A percentile compares a stretch with the other conserved stretches of the same genome.
Evolutionary conservation across 2,113 vertebrate species (phyloP).

Genomic region (Oreotragus oreotragus): DNA sequence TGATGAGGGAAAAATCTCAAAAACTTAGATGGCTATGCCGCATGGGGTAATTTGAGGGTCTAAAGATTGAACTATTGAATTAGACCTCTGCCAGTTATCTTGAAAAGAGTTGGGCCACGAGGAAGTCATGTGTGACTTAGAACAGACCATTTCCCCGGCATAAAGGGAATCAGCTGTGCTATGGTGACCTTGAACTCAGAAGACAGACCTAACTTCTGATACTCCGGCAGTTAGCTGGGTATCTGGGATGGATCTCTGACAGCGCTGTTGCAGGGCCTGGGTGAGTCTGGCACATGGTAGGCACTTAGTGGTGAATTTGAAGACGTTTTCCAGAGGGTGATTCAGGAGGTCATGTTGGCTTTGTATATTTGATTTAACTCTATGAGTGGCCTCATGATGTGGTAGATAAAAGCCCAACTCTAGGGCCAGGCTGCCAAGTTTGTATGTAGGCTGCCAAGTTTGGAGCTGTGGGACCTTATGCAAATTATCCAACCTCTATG

Average conservation of each 20-base stretch:
- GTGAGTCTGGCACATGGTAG: not conserved
- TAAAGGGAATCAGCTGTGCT: not conserved
- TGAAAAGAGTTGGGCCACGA: not conserved
- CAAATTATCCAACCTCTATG: not conserved
- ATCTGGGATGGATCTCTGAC: not conserved
- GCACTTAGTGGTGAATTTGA: not conserved
- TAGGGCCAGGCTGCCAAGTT: not conserved
- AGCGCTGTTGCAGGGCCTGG: not conserved
- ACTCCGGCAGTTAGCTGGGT: not conserved
- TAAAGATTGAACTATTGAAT: not conserved
- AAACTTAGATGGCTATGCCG: not conserved
- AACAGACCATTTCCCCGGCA: not conserved
- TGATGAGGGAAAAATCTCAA: not conserved
- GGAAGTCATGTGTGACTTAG: not conserved
- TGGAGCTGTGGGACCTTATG: not conserved
- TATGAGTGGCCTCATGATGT: not conserved
- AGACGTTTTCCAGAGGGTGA: not conserved
- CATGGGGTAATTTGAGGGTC: not conserved
- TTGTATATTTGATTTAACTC: not conserved
- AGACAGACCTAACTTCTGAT: not conserved
- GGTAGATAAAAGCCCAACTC: not conserved
- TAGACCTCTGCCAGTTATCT: not conserved
- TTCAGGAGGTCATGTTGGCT: not conserved
- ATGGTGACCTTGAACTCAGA: not conserved
- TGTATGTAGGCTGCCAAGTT: not conserved